phyloP scores from a whole-genome alignment of 92 coral and sea anemone species.

The Plumapathes pennacea region DNA sequence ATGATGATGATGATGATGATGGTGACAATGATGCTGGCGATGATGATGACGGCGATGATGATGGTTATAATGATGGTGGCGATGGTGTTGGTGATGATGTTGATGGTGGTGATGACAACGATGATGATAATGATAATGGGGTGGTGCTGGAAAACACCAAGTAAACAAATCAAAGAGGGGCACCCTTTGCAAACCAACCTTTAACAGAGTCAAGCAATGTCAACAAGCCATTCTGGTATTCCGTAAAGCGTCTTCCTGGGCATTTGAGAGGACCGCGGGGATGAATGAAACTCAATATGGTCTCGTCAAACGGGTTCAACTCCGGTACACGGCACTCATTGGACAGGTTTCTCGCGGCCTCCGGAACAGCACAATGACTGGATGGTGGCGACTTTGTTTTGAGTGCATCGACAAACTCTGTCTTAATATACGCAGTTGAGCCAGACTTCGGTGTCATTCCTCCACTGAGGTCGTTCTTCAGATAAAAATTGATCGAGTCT shows the following conservation, averaged over 20 bases:
- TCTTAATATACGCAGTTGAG: conserved; percentile 52
- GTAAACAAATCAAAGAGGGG: too few relatives aligned
- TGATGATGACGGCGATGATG: background rate
- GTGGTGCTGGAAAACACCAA: too few relatives aligned
- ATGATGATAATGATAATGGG: background rate
- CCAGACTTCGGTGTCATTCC: conserved; percentile 38
- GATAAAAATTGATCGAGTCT: conserved; percentile 39
- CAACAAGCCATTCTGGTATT: conserved; percentile 62
- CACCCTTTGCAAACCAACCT: too few relatives aligned
- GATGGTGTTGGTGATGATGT: too few relatives aligned
- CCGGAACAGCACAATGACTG: conserved; percentile 62
- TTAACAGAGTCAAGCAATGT: conserved; percentile 36
- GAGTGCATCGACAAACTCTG: conserved; percentile 26
- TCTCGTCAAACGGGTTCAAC: conserved; percentile 77
- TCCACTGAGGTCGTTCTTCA: conserved; percentile 49
- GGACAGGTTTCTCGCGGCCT: conserved; percentile 10
- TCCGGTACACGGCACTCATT: conserved; percentile 66
- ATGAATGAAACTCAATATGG: conserved; percentile 57
- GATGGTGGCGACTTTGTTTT: conserved; percentile 3
- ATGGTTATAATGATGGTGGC: background rate
- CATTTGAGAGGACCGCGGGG: conserved; percentile 56
- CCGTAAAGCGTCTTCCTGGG: conserved; percentile 65
- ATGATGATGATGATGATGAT: conserved; percentile 1
- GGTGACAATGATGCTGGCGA: background rate
- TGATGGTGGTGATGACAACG: background rate